Evolutionary conservation across 2,888 invertebrate genomes (phyloP).

Genomic region (Ectemnius cavifrons): DNA sequence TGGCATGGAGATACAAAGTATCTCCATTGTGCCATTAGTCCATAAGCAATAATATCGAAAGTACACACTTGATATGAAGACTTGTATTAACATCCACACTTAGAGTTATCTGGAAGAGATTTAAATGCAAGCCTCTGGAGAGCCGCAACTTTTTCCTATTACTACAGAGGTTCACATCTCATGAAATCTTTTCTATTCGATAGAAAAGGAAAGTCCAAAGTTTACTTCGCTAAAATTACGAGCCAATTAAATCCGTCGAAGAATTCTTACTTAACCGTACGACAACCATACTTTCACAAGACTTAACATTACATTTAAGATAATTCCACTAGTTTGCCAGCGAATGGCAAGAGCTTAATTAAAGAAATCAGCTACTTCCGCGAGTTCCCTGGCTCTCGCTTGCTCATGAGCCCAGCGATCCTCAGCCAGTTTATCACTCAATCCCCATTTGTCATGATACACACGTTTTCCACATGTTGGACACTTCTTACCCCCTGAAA

Average conservation of each 20-base stretch:
- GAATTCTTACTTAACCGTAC: no score
- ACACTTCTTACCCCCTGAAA: conserved; percentile 84
- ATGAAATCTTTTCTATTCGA: no score
- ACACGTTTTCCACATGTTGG: conserved; percentile 83
- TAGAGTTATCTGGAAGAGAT: no score
- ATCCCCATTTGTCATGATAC: conserved; percentile 86
- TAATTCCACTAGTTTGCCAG: background rate
- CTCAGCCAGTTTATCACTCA: conserved; percentile 85
- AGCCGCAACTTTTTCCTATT: no score
- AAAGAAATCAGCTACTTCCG: conserved; percentile 87
- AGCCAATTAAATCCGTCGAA: no score
- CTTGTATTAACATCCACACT: no score
- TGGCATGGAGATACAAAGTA: conserved; percentile 24
- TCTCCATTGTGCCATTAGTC: conserved; percentile 4
- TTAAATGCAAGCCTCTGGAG: no score
- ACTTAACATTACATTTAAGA: conserved; percentile 1
- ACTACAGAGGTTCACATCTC: no score
- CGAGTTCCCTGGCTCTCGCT: conserved; percentile 85
- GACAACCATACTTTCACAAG: background rate
- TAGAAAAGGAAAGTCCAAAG: no score
- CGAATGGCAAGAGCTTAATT: conserved; percentile 70
- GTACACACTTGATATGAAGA: conserved; percentile 11
- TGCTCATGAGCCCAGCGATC: conserved; percentile 89
- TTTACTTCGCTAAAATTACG: no score
- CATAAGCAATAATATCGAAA: conserved; percentile 32